Base-by-base conservation (phyloP, 2,888 invertebrate genomes). In the Campopleginae sp. region DNA sequence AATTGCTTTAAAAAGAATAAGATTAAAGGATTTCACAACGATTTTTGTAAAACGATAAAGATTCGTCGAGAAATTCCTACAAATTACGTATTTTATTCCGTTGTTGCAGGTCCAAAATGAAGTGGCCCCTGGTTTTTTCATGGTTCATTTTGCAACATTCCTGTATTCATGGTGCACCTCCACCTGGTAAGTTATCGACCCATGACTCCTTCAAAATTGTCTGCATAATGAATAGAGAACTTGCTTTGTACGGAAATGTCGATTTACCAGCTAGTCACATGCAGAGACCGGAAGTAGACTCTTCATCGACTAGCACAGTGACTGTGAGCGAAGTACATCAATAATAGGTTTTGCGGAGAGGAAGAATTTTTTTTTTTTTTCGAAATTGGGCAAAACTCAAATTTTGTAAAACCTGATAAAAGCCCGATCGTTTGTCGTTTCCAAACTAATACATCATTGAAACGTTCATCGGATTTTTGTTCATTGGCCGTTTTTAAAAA, bases 41-140 rank as follows among this genome's bases (percentile, higher is more conserved):
- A 27, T 27, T 14, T 58, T 14, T 27, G 23, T 27, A 5, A 4
- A 19, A 23, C 27, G 1, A 66, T n/a, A 19, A 66, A 66, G 1
- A 42, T 58, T 12, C 12, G 7, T 17, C 27, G 8, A 27, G 17
- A 46, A 17, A 46, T 27, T 27, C 10, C 27, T 38, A 1, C 14
- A 19, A 54, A 19, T 42, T 27, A 58, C 14, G 31, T 74, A 6
- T 63, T 6, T 71, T 82, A 76, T 81, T 33, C 84, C 68, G 51
- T 89, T 89, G 8, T 89, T 89, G 2, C 89, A 91, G 91, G 89
- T 87, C 86, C 87, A 93, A 92, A 89, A 93, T 93, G 93, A 92
- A 92, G 90, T 93, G 92, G 92, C 90, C 91, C 77, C 86, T 92
- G 88, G 87, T 91, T 80, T 88, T 93, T 81, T 88, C 89, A 70